Evolutionary conservation across 2,113 vertebrate genomes (phyloP), one percentile per base, ranked within the genome.

Genomic region (Cygnus buccinator): DNA sequence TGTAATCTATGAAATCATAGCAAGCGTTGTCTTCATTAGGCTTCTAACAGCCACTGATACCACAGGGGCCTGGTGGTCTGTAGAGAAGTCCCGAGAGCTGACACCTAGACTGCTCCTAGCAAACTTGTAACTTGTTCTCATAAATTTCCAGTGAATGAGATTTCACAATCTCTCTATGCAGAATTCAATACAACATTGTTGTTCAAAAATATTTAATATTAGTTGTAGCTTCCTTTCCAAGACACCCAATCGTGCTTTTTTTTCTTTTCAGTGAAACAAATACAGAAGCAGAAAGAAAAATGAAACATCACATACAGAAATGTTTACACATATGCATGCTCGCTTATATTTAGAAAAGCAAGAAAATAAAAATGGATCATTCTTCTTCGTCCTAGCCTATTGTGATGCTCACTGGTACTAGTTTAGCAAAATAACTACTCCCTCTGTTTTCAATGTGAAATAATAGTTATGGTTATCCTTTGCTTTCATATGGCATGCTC

Each of bases 11-110:
- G 55, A 89, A 75, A 52, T 48, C 18, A 11, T 5, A 67, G 59
- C 0, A 0, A 80, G 37, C 0, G 0, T 58, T 52, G 31, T 65
- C 43, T 81, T 78, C 20, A 35, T 50, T 37, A 29, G 3, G 3
- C 74, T 87, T 72, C 58, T 52, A 90, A 13, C 31, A 80, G 1
- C 6, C 65, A 29, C 76, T 63, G 80, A 20, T 20, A 43, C 9
- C 44, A 63, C 41, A 11, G 9, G 35, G 16, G 17, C 29, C 39
- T 67, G 54, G 44, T 67, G 79, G 16, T 58, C 66, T 72, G 61
- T 19, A 68, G 48, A 89, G 44, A 59, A 84, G 55, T 29, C 50
- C 41, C 58, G 26, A 46, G 48, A 57, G 39, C 33, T 88, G 31
- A 25, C 58, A 87, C n/a, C 44, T 62, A 55, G 54, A 66, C 58